A percentile compares a stretch with the other conserved stretches of the same genome.
Evolutionary conservation across 2,797 vertebrate genomes (phyloP).

Genomic region (Bothrops alternatus): DNA sequence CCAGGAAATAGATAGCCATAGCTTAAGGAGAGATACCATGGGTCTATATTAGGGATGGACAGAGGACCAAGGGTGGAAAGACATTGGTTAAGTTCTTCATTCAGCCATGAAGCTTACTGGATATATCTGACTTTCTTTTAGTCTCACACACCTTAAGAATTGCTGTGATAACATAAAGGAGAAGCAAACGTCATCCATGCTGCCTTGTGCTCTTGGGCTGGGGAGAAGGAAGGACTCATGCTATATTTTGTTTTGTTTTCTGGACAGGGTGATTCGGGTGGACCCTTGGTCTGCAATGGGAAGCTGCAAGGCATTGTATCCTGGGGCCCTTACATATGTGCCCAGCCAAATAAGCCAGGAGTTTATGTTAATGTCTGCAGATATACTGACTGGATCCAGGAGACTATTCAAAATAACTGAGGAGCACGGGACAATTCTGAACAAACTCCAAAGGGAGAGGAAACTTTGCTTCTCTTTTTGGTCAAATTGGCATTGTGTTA

Average conservation of each 20-base stretch:
- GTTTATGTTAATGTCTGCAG: slow-evolving; percentile 63
- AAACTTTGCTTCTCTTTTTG: background rate
- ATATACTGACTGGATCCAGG: slow-evolving; percentile 56
- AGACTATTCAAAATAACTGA: slow-evolving; percentile 45
- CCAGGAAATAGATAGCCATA: background rate
- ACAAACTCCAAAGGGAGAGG: background rate
- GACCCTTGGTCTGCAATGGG: slow-evolving; percentile 74
- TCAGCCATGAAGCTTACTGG: background rate
- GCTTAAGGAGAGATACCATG: background rate
- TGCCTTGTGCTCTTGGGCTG: background rate
- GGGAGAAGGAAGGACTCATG: background rate
- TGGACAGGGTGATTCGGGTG: slow-evolving; percentile 79
- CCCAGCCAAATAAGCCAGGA: slow-evolving; percentile 26
- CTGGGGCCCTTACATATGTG: slow-evolving; percentile 53
- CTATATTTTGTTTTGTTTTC: background rate
- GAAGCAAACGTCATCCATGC: background rate
- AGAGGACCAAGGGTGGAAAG: background rate
- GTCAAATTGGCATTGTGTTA: background rate
- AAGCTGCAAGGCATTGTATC: slow-evolving; percentile 73
- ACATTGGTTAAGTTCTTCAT: background rate
- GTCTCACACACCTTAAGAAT: background rate
- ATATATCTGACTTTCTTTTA: background rate
- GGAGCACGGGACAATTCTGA: background rate
- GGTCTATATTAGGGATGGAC: background rate
- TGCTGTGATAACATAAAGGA: background rate